phyloP scores from a whole-genome alignment of 2,888 invertebrate genomes.

The Sesamia inferens region DNA sequence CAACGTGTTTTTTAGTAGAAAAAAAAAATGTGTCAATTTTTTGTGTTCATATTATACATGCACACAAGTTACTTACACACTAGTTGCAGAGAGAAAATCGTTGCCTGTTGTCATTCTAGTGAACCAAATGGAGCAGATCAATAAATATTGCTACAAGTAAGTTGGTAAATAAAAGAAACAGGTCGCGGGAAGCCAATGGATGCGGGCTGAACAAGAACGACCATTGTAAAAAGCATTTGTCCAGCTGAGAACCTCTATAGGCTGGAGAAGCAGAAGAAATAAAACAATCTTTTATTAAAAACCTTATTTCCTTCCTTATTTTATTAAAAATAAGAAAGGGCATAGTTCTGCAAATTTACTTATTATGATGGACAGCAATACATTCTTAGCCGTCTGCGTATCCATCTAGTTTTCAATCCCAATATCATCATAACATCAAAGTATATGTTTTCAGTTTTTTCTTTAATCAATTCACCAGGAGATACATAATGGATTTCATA shows the following conservation, averaged over 20 bases:
- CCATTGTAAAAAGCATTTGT: no score
- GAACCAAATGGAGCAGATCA: not conserved
- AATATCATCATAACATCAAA: not conserved
- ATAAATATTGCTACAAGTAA: not conserved
- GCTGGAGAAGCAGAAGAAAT: no score
- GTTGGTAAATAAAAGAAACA: not conserved
- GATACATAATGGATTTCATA: slow-evolving; percentile 35
- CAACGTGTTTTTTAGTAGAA: rapidly evolving
- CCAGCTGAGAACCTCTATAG: no score
- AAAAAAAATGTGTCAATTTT: no score
- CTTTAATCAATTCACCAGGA: not conserved
- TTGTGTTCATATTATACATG: not conserved
- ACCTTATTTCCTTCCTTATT: no score
- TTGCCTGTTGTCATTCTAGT: not conserved
- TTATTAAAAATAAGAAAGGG: no score
- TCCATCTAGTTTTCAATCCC: not conserved
- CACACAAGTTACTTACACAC: no score
- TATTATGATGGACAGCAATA: no score
- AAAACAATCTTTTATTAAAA: no score
- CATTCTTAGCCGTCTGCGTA: not conserved
- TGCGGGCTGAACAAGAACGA: no score
- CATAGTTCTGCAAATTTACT: no score
- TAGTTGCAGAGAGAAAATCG: not conserved
- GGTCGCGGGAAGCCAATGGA: not conserved
- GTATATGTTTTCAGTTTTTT: not conserved